These are phyloP conservation scores for Thecophora atra DNA, from an alignment of 2,888 invertebrate species.

Conservation along the genomic window DNA sequence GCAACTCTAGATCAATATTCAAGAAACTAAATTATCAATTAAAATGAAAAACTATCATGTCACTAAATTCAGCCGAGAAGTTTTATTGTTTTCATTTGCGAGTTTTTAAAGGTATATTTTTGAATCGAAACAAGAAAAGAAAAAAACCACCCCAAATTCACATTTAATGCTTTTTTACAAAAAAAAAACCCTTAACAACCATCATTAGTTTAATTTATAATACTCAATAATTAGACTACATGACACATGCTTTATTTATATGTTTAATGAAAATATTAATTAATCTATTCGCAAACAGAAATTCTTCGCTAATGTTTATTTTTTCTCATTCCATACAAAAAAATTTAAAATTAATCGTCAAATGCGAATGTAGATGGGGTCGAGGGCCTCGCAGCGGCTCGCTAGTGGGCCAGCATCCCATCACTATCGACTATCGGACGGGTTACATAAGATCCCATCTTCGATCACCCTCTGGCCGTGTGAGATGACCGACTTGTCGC, in stretches of 20 bases:
- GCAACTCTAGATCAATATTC: too few relatives aligned
- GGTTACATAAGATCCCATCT: constrained; percentile 89
- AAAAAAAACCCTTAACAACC: too few relatives aligned
- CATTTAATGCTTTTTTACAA: too few relatives aligned
- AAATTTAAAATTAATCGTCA: neutral
- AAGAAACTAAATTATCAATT: too few relatives aligned
- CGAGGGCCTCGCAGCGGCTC: constrained; percentile 72
- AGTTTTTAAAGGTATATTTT: too few relatives aligned
- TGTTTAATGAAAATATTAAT: neutral
- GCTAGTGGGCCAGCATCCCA: constrained; percentile 66
- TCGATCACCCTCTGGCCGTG: constrained; percentile 91
- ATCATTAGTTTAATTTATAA: neutral
- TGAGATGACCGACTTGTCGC: constrained; percentile 80
- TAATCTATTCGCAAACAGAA: neutral
- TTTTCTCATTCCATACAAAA: constrained; percentile 7
- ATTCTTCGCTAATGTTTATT: constrained; percentile 5
- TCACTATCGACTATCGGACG: constrained; percentile 67
- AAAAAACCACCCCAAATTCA: too few relatives aligned
- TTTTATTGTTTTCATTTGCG: too few relatives aligned
- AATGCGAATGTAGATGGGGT: constrained; percentile 77
- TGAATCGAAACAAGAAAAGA: too few relatives aligned
- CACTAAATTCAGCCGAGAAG: too few relatives aligned
- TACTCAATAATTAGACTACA: neutral
- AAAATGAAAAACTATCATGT: too few relatives aligned
- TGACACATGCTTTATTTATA: neutral